Percentiles rank a stretch among this genome's conserved stretches.
Conservation (phyloP, 2,888 invertebrate species). For the Pterobdella sp. region DNA sequence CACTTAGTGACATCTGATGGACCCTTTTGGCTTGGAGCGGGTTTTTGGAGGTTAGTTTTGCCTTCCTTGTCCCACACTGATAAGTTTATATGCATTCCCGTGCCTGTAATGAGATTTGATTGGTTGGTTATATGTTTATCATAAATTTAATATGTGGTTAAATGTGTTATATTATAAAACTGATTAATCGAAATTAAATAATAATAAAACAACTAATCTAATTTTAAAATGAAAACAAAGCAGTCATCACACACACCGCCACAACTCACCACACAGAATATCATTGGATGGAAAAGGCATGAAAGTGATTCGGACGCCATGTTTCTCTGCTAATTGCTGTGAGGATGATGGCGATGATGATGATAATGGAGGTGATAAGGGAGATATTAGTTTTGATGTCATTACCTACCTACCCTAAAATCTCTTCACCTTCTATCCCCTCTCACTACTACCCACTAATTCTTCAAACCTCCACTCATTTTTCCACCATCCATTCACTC, state of each 20-base stretch:
- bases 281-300: neutral
- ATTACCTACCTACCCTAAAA: neutral
- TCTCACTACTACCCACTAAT: neutral
- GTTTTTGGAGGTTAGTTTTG: too few species aligned
- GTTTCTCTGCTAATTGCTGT: neutral
- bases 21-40: too few species aligned
- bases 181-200: too few species aligned
- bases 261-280: neutral
- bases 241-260: neutral
- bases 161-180: too few species aligned
- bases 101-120: too few species aligned
- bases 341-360: slow-evolving; percentile 1
- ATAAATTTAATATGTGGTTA: too few species aligned
- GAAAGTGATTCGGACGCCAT: neutral
- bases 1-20: too few species aligned
- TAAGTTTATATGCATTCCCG: too few species aligned
- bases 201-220: too few species aligned
- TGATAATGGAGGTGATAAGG: neutral
- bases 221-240: neutral
- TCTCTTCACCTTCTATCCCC: neutral
- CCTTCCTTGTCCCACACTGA: too few species aligned
- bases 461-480: neutral
- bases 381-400: neutral
- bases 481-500: slow-evolving; percentile 10
- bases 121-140: too few species aligned